These are phyloP conservation scores for Papilio dardanus DNA, from an alignment of 1,140 invertebrate species.

Conservation along the genomic window DNA sequence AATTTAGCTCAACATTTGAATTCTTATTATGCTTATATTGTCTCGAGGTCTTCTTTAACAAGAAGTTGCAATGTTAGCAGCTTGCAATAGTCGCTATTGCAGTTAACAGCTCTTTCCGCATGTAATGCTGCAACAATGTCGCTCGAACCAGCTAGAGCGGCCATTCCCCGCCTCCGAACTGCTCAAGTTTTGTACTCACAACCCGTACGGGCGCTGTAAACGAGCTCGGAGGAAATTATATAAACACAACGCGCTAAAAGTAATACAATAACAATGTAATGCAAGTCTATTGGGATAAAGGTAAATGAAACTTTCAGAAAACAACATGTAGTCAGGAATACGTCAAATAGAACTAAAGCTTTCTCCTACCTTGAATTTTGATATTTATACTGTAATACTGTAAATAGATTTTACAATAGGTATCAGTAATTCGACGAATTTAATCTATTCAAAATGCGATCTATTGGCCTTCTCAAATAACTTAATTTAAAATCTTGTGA, in stretches of 20 bases:
- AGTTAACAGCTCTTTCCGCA: conserved; percentile 1
- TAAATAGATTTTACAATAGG: neutral
- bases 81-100: neutral
- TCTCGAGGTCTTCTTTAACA: neutral
- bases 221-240: conserved; percentile 7
- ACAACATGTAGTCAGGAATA: too few species aligned
- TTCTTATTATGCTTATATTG: neutral
- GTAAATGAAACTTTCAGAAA: too few species aligned
- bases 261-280: neutral
- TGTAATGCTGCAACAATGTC: conserved; percentile 10
- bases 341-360: too few species aligned
- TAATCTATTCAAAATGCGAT: neutral
- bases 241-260: neutral
- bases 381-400: too few species aligned
- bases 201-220: neutral
- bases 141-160: neutral
- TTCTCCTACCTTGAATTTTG: too few species aligned
- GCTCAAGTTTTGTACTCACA: neutral
- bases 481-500: neutral
- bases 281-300: too few species aligned
- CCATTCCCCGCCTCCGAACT: conserved; percentile 1
- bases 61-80: neutral
- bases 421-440: neutral
- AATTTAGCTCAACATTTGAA: too few species aligned
- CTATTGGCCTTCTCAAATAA: neutral